Evolutionary conservation across 1,140 invertebrate species (phyloP), one percentile per base, ranked within the genome.

Genomic region (Mercenaria mercenaria): DNA sequence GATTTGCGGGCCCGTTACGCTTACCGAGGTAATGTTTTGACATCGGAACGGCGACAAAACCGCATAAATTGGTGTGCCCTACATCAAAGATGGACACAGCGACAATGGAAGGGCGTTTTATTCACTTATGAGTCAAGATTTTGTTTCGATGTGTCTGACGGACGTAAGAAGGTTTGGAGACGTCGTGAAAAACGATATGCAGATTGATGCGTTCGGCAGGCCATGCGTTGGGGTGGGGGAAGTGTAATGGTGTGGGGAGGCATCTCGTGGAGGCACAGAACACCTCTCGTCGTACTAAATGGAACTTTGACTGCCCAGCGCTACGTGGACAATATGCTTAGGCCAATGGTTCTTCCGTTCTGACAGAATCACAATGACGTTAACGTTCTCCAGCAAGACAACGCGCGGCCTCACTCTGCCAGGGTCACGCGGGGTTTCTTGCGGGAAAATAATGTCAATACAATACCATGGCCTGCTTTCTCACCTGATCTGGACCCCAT

Each of bases 401-500:
- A 83, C 34, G 80, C 80, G n/a, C 11, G 37, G 41, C 47, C 37
- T 26, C 80, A 83, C 56, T 26, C 80, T 39, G 50, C 80, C 32
- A 83, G 52, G 37, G 37, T 34, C n/a, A 83, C 80, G 23, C 11
- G 3, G 37, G 10, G 26, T 4, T 34, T 82, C 6, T 32, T 82
- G 3, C 20, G 10, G 34, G 10, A 29, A 26, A 83, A 79, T 37
- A 79, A 79, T 37, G 47, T 83, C 18, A 23, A 43, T n/a, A 64
- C 39, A 18, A 0, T 83, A 13, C 56, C 18, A 61, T 83, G 80
- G 80, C 56, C 80, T 29, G 80, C 52, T 23, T 47, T 29, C 13
- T 47, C 37, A 23, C 50, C 77, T n/a, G 77, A 80, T 56, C 20
- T 80, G n/a, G 52, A 34, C 32, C 77, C 77, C 20, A 83, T 83